phyloP scores from a whole-genome alignment of 2,113 vertebrate genomes.

The Antennarius striatus region DNA sequence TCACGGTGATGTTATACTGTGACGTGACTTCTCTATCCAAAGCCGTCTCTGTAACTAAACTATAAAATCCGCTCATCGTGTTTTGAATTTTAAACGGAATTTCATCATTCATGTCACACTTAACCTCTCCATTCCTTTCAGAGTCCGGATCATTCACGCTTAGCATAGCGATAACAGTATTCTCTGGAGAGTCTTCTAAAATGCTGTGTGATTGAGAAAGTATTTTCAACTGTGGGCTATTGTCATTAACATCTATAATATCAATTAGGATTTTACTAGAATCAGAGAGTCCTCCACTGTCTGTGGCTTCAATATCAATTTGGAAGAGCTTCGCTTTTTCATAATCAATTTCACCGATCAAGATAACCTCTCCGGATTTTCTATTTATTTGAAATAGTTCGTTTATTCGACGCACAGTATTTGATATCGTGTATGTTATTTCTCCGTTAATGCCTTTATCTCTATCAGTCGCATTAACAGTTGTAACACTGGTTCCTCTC shows the following conservation, averaged over 20 bases:
- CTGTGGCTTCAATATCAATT: conserved; percentile 77
- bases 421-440: conserved; percentile 77
- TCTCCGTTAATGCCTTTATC: conserved; percentile 80
- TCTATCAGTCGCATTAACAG: conserved; percentile 78
- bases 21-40: conserved; percentile 57
- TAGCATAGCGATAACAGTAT: conserved; percentile 63
- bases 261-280: conserved; percentile 78
- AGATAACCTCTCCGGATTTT: conserved; percentile 69
- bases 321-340: conserved; percentile 72
- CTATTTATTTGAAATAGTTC: conserved; percentile 76
- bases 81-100: conserved; percentile 63
- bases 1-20: conserved; percentile 54
- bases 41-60: conserved; percentile 56
- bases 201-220: conserved; percentile 63
- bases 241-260: conserved; percentile 81
- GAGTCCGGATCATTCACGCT: conserved; percentile 72
- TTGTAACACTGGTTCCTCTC: conserved; percentile 51
- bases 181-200: conserved; percentile 60
- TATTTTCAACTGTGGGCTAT: conserved; percentile 75
- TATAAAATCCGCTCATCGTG: conserved; percentile 69
- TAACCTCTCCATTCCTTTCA: conserved; percentile 65
- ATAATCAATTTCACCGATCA: conserved; percentile 77
- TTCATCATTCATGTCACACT: conserved; percentile 21
- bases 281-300: conserved; percentile 72
- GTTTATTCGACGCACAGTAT: conserved; percentile 21